phyloP scores from a whole-genome alignment of 2,888 invertebrate genomes.

The Mamestra brassicae region DNA sequence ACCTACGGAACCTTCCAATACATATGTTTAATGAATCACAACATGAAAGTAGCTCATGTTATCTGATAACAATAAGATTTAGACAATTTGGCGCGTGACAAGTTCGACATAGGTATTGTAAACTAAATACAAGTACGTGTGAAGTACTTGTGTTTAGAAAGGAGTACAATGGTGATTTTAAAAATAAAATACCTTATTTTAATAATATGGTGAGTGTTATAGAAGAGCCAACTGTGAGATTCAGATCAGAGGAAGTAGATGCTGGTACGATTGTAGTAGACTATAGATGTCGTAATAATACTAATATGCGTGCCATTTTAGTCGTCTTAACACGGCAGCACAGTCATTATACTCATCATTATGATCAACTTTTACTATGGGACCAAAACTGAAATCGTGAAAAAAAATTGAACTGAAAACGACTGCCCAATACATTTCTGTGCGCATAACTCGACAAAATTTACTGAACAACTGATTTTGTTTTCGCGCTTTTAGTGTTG shows the following conservation, averaged over 20 bases:
- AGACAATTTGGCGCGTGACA: constrained; percentile 10
- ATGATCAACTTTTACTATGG: too few relatives aligned
- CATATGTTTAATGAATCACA: constrained; percentile 18
- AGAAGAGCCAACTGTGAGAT: neutral
- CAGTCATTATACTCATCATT: too few relatives aligned
- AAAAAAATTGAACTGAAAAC: too few relatives aligned
- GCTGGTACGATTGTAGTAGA: neutral
- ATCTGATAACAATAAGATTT: constrained; percentile 19
- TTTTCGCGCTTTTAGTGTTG: too few relatives aligned
- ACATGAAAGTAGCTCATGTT: neutral
- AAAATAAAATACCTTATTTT: neutral
- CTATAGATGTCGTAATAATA: too few relatives aligned
- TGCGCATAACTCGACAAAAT: too few relatives aligned
- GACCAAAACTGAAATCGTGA: too few relatives aligned
- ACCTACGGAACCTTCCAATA: constrained; percentile 17
- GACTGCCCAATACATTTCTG: too few relatives aligned
- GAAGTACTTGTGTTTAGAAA: neutral
- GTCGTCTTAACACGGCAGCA: too few relatives aligned
- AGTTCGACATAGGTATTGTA: neutral
- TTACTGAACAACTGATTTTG: too few relatives aligned
- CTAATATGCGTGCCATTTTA: too few relatives aligned
- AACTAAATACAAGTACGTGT: neutral
- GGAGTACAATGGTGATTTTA: constrained; percentile 4
- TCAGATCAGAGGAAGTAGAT: neutral
- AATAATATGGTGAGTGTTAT: neutral